These are phyloP conservation scores for Litoditis marina DNA, from an alignment of 2,888 invertebrate species.

Conservation along the genomic window DNA sequence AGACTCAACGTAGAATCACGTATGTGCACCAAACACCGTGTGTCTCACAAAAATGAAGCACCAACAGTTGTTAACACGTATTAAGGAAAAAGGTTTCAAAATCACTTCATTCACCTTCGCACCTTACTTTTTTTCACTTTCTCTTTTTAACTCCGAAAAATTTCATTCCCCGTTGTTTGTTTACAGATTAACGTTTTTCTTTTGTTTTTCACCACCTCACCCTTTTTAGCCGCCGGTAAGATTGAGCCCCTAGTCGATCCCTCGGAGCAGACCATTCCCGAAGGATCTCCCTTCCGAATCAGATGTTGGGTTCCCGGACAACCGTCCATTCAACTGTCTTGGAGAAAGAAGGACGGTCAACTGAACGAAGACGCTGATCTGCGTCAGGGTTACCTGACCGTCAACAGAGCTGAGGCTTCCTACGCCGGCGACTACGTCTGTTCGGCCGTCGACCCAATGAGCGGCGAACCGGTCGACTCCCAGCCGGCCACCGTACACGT, in stretches of 20 bases:
- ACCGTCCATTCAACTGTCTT: conserved; percentile 38
- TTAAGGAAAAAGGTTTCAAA: too few relatives aligned
- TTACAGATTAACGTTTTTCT: too few relatives aligned
- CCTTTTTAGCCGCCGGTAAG: too few relatives aligned
- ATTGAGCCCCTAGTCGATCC: conserved; percentile 63
- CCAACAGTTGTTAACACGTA: too few relatives aligned
- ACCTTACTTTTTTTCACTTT: conserved; percentile 1
- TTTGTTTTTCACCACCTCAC: too few relatives aligned
- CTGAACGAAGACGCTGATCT: conserved; percentile 31
- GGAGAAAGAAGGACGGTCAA: conserved; percentile 26
- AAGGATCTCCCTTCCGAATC: conserved; percentile 69
- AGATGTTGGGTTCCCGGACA: conserved; percentile 67
- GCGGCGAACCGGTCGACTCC: conserved; percentile 49
- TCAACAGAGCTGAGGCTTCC: conserved; percentile 35
- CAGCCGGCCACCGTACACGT: conserved; percentile 52
- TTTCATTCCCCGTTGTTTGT: too few relatives aligned
- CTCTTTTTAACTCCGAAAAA: too few relatives aligned
- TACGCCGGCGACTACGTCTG: conserved; percentile 59
- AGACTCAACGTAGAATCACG: conserved; percentile 33
- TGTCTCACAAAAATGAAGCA: too few relatives aligned
- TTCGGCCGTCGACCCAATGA: conserved; percentile 47
- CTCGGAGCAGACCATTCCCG: conserved; percentile 70
- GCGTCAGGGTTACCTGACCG: conserved; percentile 26
- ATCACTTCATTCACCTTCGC: not conserved
- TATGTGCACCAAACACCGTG: too few relatives aligned